Evolutionary conservation across 2,888 invertebrate genomes (phyloP).

Genomic region (Exephanes ischioxanthus): DNA sequence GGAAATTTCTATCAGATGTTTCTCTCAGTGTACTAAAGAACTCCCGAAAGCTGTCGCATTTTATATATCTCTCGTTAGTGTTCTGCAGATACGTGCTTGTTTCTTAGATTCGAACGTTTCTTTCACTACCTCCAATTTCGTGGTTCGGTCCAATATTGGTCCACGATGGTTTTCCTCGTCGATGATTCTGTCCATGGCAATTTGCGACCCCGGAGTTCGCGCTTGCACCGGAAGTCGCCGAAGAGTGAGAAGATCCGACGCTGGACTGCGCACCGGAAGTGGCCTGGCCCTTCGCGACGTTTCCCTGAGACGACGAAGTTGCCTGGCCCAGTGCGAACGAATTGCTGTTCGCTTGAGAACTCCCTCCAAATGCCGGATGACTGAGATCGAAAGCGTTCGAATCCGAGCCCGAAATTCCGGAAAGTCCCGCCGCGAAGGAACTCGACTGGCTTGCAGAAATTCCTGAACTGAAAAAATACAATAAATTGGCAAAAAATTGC

Average conservation of each 20-base stretch:
- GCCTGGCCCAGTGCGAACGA: conserved; percentile 76
- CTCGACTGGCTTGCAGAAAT: conserved; percentile 78
- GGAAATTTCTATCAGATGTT: too few species aligned
- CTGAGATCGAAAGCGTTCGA: conserved; percentile 75
- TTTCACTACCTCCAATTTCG: conserved; percentile 62
- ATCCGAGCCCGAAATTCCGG: conserved; percentile 77
- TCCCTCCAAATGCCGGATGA: conserved; percentile 75
- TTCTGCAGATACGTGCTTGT: too few species aligned
- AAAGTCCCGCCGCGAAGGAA: conserved; percentile 77
- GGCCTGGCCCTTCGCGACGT: conserved; percentile 77
- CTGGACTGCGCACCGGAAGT: conserved; percentile 77
- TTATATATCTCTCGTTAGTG: not conserved
- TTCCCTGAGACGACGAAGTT: conserved; percentile 76
- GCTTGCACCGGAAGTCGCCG: conserved; percentile 71
- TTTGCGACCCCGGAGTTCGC: conserved; percentile 65
- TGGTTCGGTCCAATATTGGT: conserved; percentile 68
- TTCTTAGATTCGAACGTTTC: not conserved
- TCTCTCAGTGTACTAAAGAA: too few species aligned
- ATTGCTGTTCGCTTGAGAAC: conserved; percentile 74
- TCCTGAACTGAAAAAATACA: conserved; percentile 67
- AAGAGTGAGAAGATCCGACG: conserved; percentile 73
- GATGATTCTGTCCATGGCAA: conserved; percentile 54
- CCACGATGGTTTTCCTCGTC: conserved; percentile 65
- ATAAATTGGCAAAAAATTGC: not conserved
- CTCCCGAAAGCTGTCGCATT: too few species aligned